These are phyloP conservation scores for Champsocephalus gunnari DNA, from an alignment of 2,797 vertebrate species.

Conservation along the genomic window DNA sequence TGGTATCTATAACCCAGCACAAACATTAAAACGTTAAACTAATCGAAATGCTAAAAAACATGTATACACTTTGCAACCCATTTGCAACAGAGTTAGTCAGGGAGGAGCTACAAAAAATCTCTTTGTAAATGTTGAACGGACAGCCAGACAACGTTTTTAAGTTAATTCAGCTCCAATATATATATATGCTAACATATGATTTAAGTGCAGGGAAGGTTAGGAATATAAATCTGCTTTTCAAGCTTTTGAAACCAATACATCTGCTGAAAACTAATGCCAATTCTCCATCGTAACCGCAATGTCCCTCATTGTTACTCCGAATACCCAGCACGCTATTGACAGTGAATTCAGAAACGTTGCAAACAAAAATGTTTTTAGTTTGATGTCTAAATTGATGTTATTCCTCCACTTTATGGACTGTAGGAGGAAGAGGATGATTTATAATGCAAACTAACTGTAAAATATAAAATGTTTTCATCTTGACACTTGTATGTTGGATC, in stretches of 20 bases:
- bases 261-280: constrained; percentile 4
- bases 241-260: background rate
- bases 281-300: background rate
- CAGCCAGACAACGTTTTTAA: too few relatives aligned
- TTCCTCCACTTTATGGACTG: too few relatives aligned
- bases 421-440: background rate
- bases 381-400: background rate
- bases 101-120: background rate
- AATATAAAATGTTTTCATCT: background rate
- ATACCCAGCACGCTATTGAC: background rate
- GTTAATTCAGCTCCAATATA: too few relatives aligned
- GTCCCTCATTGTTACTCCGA: background rate
- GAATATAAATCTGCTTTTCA: too few relatives aligned
- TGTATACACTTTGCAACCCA: background rate
- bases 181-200: background rate
- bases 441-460: background rate
- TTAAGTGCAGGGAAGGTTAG: background rate
- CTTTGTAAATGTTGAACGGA: background rate
- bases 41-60: background rate
- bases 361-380: background rate
- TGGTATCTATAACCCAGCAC: background rate
- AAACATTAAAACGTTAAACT: too few relatives aligned
- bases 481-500: constrained; percentile 4
- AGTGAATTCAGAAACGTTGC: background rate
- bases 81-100: background rate